Evolutionary conservation across 2,797 vertebrate genomes (phyloP), one percentile per base, ranked within the genome.

Genomic region (Danio choprae): DNA sequence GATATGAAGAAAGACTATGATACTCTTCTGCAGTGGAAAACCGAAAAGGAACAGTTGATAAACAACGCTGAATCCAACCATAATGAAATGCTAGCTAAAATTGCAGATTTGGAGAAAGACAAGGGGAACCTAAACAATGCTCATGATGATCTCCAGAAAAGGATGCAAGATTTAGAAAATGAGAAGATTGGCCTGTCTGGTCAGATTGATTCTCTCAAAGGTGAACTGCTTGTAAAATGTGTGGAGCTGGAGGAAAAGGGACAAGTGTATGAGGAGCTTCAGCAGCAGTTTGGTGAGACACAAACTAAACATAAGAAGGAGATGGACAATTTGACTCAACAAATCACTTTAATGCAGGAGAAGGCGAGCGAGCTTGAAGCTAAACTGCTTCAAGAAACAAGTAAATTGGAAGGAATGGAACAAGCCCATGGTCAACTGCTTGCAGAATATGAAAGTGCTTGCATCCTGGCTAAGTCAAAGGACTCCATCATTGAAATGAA

Each of bases 281-380:
- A 91, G 72, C 85, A 71, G 58, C 84, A 92, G 82, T 84, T 92
- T 1, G 88, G 90, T 50, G 88, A 89, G 74, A 91, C 90, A 3
- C 89, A 91, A 77, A 91, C 93, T 83, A 97, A 96, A 64, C 92
- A 95, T 58, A 68, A 72, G 78, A 96, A 96, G 87, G 95, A 97
- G 63, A 87, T 92, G 72, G 94, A 96, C 80, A 95, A 95, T 67
- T 89, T 94, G 69, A 85, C 89, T 1, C 78, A 89, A 64, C 94
- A 95, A 86, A 89, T 95, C 65, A 58, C 87, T 7, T 91, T 93
- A 77, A 91, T 97, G 1, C 89, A 92, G n/a, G 87, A 79, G 65
- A 90, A 96, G 86, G 84, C 94, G 51, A 90, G 86, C 76, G 87
- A 90, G 20, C 84, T 95, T 41, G 92, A 96, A 84, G 83, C 85